Base-by-base conservation (phyloP, 2,888 invertebrate genomes). In the Melieria picta region DNA sequence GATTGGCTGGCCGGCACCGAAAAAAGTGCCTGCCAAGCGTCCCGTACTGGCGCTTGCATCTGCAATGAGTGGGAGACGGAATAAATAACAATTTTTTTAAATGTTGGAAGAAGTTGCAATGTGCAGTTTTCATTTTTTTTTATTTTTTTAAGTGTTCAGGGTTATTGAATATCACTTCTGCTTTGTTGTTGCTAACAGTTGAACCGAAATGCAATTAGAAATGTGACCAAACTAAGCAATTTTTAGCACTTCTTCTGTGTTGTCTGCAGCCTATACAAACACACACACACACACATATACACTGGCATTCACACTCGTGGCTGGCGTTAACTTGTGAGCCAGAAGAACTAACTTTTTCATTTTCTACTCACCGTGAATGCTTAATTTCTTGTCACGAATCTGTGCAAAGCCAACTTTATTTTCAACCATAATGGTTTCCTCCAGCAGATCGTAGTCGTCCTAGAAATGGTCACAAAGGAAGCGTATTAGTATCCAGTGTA, bases 321-420 rank as follows among this genome's bases (percentile, higher is more conserved):
- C 30, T 30, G 30, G 30, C 30, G 3, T 30, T 30, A 1, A 30
- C 30, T 30, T 30, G 30, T 30, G 30, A 30, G 30, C 30, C 30
- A 30, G 30, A 30, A 30, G 30, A 30, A 30, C 30, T 1, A 30
- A 50, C 13, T 63, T 72, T 65, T 77, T 77, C 73, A 76, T 77
- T 64, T 75, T 77, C 71, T 77, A 83, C 85, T 84, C 76, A 86
- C 86, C 86, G 80, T 85, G 84, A 80, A 85, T 81, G 83, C 85
- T 86, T 79, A 85, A 79, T 82, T 86, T 86, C 84, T 85, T 86
- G 82, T 86, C 86, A 77, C 82, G 86, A 81, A 86, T 84, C 78
- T 86, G 86, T 79, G 86, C 81, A 80, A 86, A 85, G 80, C 84
- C 86, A 80, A 87, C 82, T 81, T 87, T 85, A 83, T 83, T 86